Conservation (phyloP, 2,797 vertebrate species). For the Sebastiscus albofasciatus region DNA sequence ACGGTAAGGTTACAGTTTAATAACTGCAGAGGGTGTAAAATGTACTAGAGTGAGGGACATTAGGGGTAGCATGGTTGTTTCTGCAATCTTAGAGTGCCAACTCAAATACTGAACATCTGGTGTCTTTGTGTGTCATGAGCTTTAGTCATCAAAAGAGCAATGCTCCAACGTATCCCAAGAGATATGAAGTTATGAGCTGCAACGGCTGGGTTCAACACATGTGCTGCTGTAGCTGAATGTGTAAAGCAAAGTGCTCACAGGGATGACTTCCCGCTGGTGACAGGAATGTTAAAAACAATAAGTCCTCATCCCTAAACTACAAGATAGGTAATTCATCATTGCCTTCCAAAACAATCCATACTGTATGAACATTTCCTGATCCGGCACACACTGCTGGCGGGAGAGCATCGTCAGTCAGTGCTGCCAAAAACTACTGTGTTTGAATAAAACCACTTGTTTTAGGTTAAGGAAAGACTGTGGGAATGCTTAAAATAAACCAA, state of each 20-base stretch:
- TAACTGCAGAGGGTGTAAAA: constrained; percentile 16
- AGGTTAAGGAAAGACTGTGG: background rate
- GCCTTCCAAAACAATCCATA: background rate
- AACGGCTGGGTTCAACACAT: constrained; percentile 12
- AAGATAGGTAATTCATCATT: constrained; percentile 1
- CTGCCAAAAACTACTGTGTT: background rate
- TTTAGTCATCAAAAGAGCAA: constrained; percentile 52
- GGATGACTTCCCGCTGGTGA: background rate
- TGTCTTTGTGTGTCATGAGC: constrained; percentile 34
- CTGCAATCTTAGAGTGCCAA: constrained; percentile 40
- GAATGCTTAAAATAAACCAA: background rate
- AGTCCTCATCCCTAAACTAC: background rate
- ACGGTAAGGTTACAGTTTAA: constrained; percentile 20
- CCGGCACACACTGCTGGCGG: background rate
- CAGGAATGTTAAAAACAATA: constrained; percentile 16
- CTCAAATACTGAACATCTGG: constrained; percentile 64
- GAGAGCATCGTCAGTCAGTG: rapidly evolving
- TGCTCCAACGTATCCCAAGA: constrained; percentile 18
- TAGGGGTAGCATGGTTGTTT: constrained; percentile 12
- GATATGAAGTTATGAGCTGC: constrained; percentile 27
- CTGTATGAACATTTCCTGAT: background rate
- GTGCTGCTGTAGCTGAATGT: constrained; percentile 2
- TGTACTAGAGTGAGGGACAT: constrained; percentile 1
- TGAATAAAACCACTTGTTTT: background rate
- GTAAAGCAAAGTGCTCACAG: background rate